Evolutionary conservation across 2,888 invertebrate species (phyloP).

Genomic region (Melipona beecheii): DNA sequence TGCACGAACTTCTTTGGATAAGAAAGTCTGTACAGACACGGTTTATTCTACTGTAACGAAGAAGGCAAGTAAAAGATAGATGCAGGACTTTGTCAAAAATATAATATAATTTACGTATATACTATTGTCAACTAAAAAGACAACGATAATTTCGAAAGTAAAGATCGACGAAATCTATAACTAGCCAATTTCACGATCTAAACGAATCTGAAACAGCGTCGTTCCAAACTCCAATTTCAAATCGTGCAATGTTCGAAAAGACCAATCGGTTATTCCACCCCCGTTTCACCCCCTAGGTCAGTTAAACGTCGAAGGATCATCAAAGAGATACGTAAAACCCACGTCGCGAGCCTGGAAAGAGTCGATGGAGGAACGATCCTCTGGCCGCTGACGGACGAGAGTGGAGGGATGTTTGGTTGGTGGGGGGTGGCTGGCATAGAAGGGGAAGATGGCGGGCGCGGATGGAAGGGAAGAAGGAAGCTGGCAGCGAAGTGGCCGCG

Average conservation of each 20-base stretch:
- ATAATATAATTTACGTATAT: no score
- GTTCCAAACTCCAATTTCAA: no score
- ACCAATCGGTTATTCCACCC: background rate
- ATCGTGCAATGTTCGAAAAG: background rate
- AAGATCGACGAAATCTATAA: background rate
- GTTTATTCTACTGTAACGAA: background rate
- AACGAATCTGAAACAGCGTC: background rate
- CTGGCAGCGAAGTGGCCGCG: conserved; percentile 68
- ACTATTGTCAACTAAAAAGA: no score
- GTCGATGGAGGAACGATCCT: conserved; percentile 44
- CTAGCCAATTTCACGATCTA: background rate
- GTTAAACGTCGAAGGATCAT: conserved; percentile 12
- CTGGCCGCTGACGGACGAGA: conserved; percentile 47
- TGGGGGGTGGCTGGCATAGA: conserved; percentile 60
- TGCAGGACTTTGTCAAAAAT: no score
- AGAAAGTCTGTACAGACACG: background rate
- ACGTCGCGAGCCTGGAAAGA: conserved; percentile 16
- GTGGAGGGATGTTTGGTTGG: conserved; percentile 60
- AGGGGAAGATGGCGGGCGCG: conserved; percentile 60
- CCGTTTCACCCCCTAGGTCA: background rate
- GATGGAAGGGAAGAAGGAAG: conserved; percentile 58
- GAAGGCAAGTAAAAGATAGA: no score
- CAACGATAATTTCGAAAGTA: no score
- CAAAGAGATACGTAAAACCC: conserved; percentile 21
- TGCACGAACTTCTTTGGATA: background rate